Percentiles rank a stretch among this genome's conserved stretches.
These are phyloP conservation scores for Sinodicranocentrus sp. DNA, from an alignment of 2,888 invertebrate genomes.

Conservation along the genomic window DNA sequence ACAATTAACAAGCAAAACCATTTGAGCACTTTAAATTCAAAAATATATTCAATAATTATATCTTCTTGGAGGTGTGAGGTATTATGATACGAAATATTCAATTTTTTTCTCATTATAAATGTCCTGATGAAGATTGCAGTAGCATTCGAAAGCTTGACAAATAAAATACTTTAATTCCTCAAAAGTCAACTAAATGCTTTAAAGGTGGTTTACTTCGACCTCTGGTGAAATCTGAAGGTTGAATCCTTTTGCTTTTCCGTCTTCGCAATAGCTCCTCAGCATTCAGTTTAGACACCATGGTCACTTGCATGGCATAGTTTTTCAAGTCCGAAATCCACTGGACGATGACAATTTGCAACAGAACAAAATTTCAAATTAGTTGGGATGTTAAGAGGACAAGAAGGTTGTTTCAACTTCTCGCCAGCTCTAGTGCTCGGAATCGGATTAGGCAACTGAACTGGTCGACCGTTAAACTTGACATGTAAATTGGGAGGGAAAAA, in stretches of 20 bases:
- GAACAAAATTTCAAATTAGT: slow-evolving; percentile 91
- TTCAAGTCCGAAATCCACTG: slow-evolving; percentile 95
- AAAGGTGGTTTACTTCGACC: slow-evolving; percentile 82
- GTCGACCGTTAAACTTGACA: slow-evolving; percentile 95
- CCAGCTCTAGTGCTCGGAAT: slow-evolving; percentile 98
- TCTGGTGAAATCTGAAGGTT: slow-evolving; percentile 93
- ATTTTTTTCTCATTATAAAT: no score
- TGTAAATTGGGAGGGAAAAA: slow-evolving; percentile 94
- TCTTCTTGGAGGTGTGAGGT: no score
- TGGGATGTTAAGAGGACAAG: slow-evolving; percentile 97
- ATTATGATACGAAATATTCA: no score
- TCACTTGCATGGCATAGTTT: slow-evolving; percentile 89
- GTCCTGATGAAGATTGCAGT: no score
- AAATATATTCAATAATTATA: no score
- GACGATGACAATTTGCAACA: slow-evolving; percentile 89
- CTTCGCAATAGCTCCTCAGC: slow-evolving; percentile 89
- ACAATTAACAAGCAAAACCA: no score
- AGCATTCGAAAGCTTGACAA: no score
- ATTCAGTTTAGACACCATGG: slow-evolving; percentile 91
- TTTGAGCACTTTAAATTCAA: no score
- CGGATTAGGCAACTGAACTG: slow-evolving; percentile 94
- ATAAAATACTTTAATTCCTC: no score
- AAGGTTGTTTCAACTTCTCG: slow-evolving; percentile 97
- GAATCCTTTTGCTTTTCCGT: slow-evolving; percentile 90
- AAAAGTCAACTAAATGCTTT: no score